A percentile compares a stretch with the other conserved stretches of the same genome.
These are phyloP conservation scores for Ephydatia muelleri DNA, from an alignment of 37 sponge, comb jelly and placozoan genomes.

Conservation along the genomic window DNA sequence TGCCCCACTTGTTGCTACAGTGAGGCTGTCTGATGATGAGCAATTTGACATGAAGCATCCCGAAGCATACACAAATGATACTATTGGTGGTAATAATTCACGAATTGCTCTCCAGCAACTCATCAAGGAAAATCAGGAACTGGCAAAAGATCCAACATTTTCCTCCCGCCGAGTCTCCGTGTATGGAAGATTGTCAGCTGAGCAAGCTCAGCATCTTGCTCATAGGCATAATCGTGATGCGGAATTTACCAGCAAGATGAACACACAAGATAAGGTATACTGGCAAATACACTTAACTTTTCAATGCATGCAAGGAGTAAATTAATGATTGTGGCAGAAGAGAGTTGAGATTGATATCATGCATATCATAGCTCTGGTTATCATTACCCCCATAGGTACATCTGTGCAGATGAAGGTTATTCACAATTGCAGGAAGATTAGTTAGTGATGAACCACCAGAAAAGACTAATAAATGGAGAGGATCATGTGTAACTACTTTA, in stretches of 20 bases:
- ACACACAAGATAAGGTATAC: not conserved
- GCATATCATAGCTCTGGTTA: not conserved
- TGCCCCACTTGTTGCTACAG: slow-evolving; percentile 10
- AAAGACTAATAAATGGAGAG: slow-evolving; percentile 20
- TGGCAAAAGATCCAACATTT: too few species aligned
- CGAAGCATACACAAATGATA: slow-evolving; percentile 36
- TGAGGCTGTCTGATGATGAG: slow-evolving; percentile 3
- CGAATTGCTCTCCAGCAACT: slow-evolving; percentile 11
- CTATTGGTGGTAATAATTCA: slow-evolving; percentile 32
- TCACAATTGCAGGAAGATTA: not conserved
- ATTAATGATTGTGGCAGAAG: not conserved
- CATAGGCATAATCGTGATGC: slow-evolving; percentile 8
- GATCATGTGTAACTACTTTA: slow-evolving; percentile 3
- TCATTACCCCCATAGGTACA: not conserved
- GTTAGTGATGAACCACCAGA: slow-evolving; percentile 11
- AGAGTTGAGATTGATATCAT: too few species aligned
- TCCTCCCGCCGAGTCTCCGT: not conserved
- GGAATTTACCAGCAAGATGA: not conserved
- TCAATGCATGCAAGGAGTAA: not conserved
- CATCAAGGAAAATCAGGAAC: not conserved
- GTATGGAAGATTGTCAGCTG: not conserved
- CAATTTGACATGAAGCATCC: slow-evolving; percentile 14
- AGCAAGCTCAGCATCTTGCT: slow-evolving; percentile 1
- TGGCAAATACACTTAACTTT: not conserved
- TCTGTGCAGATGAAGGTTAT: not conserved